phyloP scores from a whole-genome alignment of 2,113 vertebrate genomes.

The Rhinogobius similis region DNA sequence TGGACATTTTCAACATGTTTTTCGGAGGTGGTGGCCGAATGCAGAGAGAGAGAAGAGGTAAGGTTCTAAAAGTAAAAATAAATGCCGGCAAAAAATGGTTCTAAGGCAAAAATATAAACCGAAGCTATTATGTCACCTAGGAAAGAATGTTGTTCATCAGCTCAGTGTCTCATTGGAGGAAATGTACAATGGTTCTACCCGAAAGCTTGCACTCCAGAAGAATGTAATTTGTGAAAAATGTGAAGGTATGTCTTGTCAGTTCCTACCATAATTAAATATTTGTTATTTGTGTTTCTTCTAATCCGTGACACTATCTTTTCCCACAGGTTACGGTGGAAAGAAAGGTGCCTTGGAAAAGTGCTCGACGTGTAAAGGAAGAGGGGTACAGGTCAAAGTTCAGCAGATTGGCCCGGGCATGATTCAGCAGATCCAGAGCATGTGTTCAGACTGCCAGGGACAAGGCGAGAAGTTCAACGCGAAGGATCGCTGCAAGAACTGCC shows the following conservation, averaged over 20 bases:
- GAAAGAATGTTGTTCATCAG: slow-evolving; percentile 95
- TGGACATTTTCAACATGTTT: slow-evolving; percentile 99
- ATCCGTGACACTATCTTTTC: neutral
- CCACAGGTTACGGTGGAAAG: slow-evolving; percentile 89
- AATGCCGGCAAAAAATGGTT: neutral
- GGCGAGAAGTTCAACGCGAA: slow-evolving; percentile 89
- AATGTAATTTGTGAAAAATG: slow-evolving; percentile 96
- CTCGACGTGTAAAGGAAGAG: slow-evolving; percentile 89
- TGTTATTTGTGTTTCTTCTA: neutral
- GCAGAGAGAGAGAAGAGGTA: slow-evolving; percentile 93
- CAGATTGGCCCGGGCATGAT: slow-evolving; percentile 97
- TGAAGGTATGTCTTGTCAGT: slow-evolving; percentile 81
- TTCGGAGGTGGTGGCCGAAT: slow-evolving; percentile 95
- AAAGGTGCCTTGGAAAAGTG: slow-evolving; percentile 92
- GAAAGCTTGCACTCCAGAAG: slow-evolving; percentile 95
- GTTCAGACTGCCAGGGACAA: slow-evolving; percentile 92
- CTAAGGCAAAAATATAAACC: neutral
- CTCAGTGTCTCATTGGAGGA: slow-evolving; percentile 91
- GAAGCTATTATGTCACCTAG: slow-evolving; percentile 63
- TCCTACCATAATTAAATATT: neutral
- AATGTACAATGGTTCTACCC: slow-evolving; percentile 89
- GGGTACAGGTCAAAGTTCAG: slow-evolving; percentile 89
- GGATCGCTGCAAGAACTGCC: slow-evolving; percentile 92
- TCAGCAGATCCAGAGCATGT: slow-evolving; percentile 95
- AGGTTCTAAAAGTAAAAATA: slow-evolving; percentile 8